Percentiles rank a stretch among this genome's conserved stretches.
phyloP scores from a whole-genome alignment of 1,140 invertebrate species.

The Epicauta chinensis region DNA sequence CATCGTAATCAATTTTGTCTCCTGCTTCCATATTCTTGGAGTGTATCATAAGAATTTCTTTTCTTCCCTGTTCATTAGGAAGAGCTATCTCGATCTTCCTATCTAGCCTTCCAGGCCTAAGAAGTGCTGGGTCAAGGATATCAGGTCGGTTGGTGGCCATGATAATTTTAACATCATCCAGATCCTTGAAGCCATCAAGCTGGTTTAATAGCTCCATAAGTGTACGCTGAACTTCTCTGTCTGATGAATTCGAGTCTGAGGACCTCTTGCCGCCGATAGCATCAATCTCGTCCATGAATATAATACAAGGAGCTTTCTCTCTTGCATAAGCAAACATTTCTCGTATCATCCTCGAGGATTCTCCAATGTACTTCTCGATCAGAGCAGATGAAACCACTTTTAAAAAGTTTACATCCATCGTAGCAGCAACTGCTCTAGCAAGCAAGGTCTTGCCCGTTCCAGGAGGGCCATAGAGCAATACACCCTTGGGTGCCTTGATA shows the following conservation, averaged over 20 bases:
- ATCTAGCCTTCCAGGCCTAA: constrained; percentile 95
- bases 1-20: no score
- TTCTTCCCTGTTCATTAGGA: no score
- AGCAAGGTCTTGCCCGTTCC: constrained; percentile 98
- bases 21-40: no score
- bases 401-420: constrained; percentile 97
- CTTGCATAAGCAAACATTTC: constrained; percentile 98
- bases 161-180: constrained; percentile 98
- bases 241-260: constrained; percentile 98
- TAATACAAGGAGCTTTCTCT: constrained; percentile 98
- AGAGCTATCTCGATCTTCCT: constrained; percentile 99
- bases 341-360: constrained; percentile 98
- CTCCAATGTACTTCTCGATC: constrained; percentile 98
- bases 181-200: constrained; percentile 99
- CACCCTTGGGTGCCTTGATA: constrained; percentile 94
- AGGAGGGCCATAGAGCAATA: constrained; percentile 97
- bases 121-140: constrained; percentile 94
- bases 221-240: constrained; percentile 98
- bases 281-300: constrained; percentile 99
- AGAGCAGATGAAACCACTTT: constrained; percentile 99
- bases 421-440: constrained; percentile 97
- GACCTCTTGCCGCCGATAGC: constrained; percentile 98
- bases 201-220: constrained; percentile 96
- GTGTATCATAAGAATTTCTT: no score
- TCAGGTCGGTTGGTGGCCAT: constrained; percentile 99